phyloP scores from a whole-genome alignment of 2,888 invertebrate genomes.

The Caenorhabditis panamensis region DNA sequence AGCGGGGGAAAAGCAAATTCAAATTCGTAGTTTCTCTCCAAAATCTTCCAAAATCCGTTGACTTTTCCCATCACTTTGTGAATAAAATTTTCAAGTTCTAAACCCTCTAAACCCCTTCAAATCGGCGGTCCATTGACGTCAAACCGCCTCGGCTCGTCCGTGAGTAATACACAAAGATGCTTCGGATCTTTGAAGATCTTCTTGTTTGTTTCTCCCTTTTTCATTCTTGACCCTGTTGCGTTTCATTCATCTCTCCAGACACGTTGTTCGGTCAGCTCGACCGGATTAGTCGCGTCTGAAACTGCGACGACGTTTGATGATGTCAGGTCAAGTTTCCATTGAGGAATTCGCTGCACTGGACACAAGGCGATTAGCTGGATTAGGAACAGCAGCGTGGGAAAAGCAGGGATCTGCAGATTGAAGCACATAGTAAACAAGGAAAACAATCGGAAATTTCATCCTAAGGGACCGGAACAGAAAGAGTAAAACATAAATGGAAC shows the following conservation, averaged over 20 bases:
- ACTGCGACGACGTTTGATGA: slow-evolving; percentile 16
- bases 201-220: not conserved
- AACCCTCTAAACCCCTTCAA: not conserved
- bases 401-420: slow-evolving; percentile 16
- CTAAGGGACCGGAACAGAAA: too few species aligned
- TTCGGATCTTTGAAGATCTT: slow-evolving; percentile 22
- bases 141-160: slow-evolving; percentile 17
- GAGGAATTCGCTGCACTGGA: slow-evolving; percentile 3
- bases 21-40: not conserved
- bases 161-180: slow-evolving; percentile 25
- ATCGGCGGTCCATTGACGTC: slow-evolving; percentile 36
- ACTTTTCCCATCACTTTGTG: slow-evolving; percentile 25
- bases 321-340: slow-evolving; percentile 27
- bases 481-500: not conserved
- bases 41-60: not conserved
- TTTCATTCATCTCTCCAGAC: not conserved
- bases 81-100: slow-evolving; percentile 15
- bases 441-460: not conserved
- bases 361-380: slow-evolving; percentile 2
- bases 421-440: not conserved
- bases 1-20: too few species aligned
- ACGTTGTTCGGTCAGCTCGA: slow-evolving; percentile 10
- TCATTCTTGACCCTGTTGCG: slow-evolving; percentile 3
- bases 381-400: slow-evolving; percentile 26
- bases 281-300: slow-evolving; percentile 27